A percentile compares a stretch with the other conserved stretches of the same genome.
These are phyloP conservation scores for Rhinoderma darwinii DNA, from an alignment of 2,113 vertebrate species.

Conservation along the genomic window DNA sequence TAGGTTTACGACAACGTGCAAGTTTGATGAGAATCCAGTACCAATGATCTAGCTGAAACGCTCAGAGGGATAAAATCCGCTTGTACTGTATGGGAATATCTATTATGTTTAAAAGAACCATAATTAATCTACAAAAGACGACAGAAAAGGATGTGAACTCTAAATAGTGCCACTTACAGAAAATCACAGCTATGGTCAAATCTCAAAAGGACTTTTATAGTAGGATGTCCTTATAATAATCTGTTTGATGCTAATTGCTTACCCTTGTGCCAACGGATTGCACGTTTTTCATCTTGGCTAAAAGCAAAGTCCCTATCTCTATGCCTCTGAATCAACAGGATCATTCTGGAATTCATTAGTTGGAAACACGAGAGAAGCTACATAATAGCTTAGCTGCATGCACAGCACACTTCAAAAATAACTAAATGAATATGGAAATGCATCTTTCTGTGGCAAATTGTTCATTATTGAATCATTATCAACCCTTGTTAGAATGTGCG, in stretches of 20 bases:
- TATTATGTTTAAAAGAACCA: conserved; percentile 44
- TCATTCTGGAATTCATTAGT: conserved; percentile 77
- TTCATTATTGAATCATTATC: conserved; percentile 79
- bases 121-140: conserved; percentile 51
- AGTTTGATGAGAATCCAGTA: conserved; percentile 17
- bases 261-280: conserved; percentile 62
- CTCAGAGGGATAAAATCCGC: conserved; percentile 49
- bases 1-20: not conserved
- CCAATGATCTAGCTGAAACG: not conserved
- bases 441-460: conserved; percentile 73
- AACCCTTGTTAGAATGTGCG: conserved; percentile 75
- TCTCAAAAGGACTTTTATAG: conserved; percentile 41
- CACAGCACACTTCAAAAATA: conserved; percentile 76
- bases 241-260: conserved; percentile 66
- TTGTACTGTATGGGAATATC: conserved; percentile 47
- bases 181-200: conserved; percentile 50
- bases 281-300: conserved; percentile 68
- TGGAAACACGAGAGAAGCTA: conserved; percentile 70
- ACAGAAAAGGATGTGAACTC: conserved; percentile 58
- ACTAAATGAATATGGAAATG: conserved; percentile 77
- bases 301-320: conserved; percentile 65
- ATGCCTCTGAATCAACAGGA: conserved; percentile 71
- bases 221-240: conserved; percentile 56
- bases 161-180: conserved; percentile 61
- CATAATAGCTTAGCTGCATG: conserved; percentile 75